phyloP scores from a whole-genome alignment of 2,797 vertebrate genomes.

The Parambassis ranga region DNA sequence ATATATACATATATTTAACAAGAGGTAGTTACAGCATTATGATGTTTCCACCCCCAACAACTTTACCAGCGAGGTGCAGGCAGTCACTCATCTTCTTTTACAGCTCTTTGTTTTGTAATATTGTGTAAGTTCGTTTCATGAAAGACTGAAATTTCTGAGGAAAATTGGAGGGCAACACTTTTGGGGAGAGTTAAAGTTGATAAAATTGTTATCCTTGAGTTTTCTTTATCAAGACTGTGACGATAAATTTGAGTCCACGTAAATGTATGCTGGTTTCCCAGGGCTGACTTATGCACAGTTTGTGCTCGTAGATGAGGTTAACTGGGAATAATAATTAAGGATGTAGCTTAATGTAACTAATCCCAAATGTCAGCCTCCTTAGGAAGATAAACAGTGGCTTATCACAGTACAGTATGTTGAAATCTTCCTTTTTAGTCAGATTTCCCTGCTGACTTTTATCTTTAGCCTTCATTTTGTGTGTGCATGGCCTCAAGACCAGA shows the following conservation, averaged over 20 bases:
- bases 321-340: constrained; percentile 40
- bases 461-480: constrained; percentile 52
- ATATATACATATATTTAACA: constrained; percentile 80
- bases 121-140: constrained; percentile 55
- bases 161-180: constrained; percentile 19
- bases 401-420: constrained; percentile 48
- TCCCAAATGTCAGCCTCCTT: constrained; percentile 54
- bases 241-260: constrained; percentile 41
- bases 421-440: constrained; percentile 40
- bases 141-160: constrained; percentile 42
- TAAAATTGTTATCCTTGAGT: constrained; percentile 31
- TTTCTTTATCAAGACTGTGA: constrained; percentile 49
- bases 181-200: constrained; percentile 31
- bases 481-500: constrained; percentile 60
- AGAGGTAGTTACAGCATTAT: constrained; percentile 61
- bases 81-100: constrained; percentile 59
- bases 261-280: constrained; percentile 44
- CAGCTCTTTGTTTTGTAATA: constrained; percentile 61
- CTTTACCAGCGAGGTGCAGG: constrained; percentile 78
- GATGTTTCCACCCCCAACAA: constrained; percentile 71
- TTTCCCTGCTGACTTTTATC: constrained; percentile 56
- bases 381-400: constrained; percentile 50
- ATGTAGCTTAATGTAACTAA: constrained; percentile 58
- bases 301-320: constrained; percentile 52
- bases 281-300: constrained; percentile 43